Base-by-base conservation (phyloP, 2,888 invertebrate species). In the Andrena flavipes region DNA sequence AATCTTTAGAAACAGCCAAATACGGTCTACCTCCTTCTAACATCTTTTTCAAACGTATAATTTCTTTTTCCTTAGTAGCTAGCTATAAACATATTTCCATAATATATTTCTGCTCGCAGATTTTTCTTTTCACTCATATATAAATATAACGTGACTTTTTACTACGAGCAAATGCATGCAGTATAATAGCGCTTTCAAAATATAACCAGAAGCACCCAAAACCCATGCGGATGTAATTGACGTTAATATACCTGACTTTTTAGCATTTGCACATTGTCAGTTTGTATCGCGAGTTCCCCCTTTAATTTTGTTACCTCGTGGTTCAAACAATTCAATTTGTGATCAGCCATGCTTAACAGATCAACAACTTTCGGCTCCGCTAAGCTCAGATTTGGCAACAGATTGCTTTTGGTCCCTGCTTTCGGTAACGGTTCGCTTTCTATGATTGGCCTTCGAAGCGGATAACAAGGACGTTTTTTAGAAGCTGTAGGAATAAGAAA, bases 11-110 rank as follows among this genome's bases (percentile, higher is more conserved):
- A 51, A 97, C 92, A 1, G 96, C 96, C 68, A 94, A 93, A 10
- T 96, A 90, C 0, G 97, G 96, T 84, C 97, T 95, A 1, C 97
- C 97, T 65, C 97, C 97, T 92, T 96, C 95, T n/a, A 97, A 93
- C 91, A 97, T 94, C 82, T 95, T 95, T 90, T 95, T 96, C 20
- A 97, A 93, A 60, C 97, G 95, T 48, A 95, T 92, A 88, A 97
- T 97, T 95, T 97, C 97, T 90, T 95, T 95, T 88, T 97, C 97
- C 90, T 93, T 94, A 2, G 85, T 75, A 1, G 90, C 77, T 60
- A 94, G 71, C 93, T 93, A 75, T 6, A 86, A 91, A 82, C 20
- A 29, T n/a, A 62, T 13, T 56, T 64, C 42, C 33, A n/a, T 35
- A 29, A 48, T 7, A 56, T 30, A 49, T 49, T 20, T 29, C 6